A percentile compares a stretch with the other conserved stretches of the same genome.
These are phyloP conservation scores for Sepiola atlantica DNA, from an alignment of 2,888 invertebrate genomes.

Conservation along the genomic window DNA sequence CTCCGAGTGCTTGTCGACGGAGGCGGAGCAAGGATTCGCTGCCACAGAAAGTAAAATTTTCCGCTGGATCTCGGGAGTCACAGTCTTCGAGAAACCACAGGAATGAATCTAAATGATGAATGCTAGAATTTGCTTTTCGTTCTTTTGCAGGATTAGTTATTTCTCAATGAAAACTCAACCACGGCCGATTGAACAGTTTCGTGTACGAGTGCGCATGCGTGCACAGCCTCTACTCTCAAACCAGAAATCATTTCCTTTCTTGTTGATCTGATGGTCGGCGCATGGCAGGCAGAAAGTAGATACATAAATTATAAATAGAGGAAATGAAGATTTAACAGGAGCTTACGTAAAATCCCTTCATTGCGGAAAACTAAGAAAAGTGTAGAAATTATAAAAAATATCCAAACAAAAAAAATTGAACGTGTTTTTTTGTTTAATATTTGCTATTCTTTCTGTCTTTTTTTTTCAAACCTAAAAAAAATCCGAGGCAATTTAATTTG, in stretches of 20 bases:
- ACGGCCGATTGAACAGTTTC: background rate
- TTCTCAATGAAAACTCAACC: background rate
- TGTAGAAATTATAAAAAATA: background rate
- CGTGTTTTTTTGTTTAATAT: background rate
- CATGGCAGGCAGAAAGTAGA: background rate
- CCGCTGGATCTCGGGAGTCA: too few species aligned
- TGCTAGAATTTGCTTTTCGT: background rate
- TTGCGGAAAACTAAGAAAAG: background rate
- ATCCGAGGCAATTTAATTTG: too few species aligned
- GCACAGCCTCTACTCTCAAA: background rate
- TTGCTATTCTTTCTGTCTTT: too few species aligned
- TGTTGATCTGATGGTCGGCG: background rate
- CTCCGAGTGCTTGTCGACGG: too few species aligned
- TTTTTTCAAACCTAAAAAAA: too few species aligned
- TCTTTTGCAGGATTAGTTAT: background rate
- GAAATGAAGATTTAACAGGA: background rate
- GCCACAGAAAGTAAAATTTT: too few species aligned
- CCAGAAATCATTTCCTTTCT: background rate
- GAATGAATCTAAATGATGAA: background rate
- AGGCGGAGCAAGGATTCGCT: too few species aligned
- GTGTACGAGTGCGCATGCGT: background rate
- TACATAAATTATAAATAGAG: background rate
- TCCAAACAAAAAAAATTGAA: background rate
- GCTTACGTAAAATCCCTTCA: background rate
- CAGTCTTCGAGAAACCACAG: background rate